Base-by-base conservation (phyloP, 64 coral and sea anemone genomes). In the Hydrozoanthus tunicans region DNA sequence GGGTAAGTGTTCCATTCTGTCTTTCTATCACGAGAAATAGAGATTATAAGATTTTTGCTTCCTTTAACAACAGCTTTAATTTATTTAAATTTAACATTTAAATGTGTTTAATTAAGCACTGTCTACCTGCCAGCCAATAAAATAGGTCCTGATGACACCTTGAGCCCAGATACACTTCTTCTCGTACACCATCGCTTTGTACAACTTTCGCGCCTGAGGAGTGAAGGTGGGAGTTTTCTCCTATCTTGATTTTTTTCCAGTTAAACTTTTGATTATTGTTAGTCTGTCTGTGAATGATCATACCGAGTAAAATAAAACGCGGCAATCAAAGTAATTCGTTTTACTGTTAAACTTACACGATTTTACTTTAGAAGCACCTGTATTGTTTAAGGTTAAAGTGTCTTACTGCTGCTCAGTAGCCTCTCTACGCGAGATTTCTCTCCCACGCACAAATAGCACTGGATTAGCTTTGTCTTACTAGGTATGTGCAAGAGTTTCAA, bases 171-270 rank as follows among this genome's bases (percentile, higher is more conserved):
- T 91, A 61, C 95, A 96, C 77, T 85, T 80, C 92, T 93, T 93
- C 91, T 96, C 95, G 61, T 96, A 96, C 51, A 96, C 58, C 71
- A 96, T 77, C 26, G 92, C 92, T 89, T 64, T 92, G 86, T 96
- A 96, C 5, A 92, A 61, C 83, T 96, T 96, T 93, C 95, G 89
- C 51, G 95, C 95, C 95, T 96, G 83, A 73, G 89, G 93, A 91
- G 69, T 23, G 65, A 91, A 91, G 84, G 17, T 82, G 62, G 26
- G 75, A 56, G 13, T 79, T 90, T 65, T 54, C 64, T 77, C 54
- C 53, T 9, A 32, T 70, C 73, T 7, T 56, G 17, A 10, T 17
- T 71, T 57, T 70, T 56, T 56, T 17, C 64, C 52, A 69, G 15
- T 70, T n/a, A 13, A 25, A 64, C 5, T 13, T 10, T 66, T 26